Conservation (phyloP, 2,888 invertebrate species). For the Gerris lacustris region DNA sequence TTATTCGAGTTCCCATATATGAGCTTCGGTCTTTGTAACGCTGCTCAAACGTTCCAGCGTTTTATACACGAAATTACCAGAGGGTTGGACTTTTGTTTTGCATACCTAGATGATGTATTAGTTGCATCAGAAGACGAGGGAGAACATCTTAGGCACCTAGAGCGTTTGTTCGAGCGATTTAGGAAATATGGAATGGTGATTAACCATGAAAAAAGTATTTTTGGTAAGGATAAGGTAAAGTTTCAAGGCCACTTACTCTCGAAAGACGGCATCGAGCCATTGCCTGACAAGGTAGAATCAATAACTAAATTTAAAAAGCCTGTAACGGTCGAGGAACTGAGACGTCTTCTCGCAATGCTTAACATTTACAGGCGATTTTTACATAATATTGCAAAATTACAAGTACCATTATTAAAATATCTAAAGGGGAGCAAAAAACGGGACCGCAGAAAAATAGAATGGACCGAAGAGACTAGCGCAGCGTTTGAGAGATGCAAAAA, state of each 20-base stretch:
- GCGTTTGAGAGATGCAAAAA: background rate
- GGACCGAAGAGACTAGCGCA: background rate
- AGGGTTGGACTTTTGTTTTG: too few relatives aligned
- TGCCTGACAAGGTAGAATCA: background rate
- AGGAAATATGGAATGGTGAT: background rate
- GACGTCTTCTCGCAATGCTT: constrained; percentile 16
- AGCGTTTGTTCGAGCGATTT: too few relatives aligned
- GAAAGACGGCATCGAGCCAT: background rate
- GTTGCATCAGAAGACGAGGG: constrained; percentile 21
- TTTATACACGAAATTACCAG: too few relatives aligned
- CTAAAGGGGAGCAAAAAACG: background rate
- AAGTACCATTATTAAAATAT: constrained; percentile 14
- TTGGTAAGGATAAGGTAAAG: background rate
- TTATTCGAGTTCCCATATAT: too few relatives aligned
- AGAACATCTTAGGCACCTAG: background rate
- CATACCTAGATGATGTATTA: too few relatives aligned
- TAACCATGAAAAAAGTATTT: background rate
- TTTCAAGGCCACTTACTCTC: background rate
- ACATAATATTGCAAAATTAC: constrained; percentile 17
- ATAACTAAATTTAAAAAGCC: constrained; percentile 10
- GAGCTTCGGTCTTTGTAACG: too few relatives aligned
- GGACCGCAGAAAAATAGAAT: background rate
- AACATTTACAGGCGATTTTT: constrained; percentile 19
- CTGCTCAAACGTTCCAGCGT: too few relatives aligned
- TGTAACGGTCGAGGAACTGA: constrained; percentile 9